Evolutionary conservation across 2,113 vertebrate species (phyloP), one percentile per base, ranked within the genome.

Genomic region (Sebastes fasciatus): DNA sequence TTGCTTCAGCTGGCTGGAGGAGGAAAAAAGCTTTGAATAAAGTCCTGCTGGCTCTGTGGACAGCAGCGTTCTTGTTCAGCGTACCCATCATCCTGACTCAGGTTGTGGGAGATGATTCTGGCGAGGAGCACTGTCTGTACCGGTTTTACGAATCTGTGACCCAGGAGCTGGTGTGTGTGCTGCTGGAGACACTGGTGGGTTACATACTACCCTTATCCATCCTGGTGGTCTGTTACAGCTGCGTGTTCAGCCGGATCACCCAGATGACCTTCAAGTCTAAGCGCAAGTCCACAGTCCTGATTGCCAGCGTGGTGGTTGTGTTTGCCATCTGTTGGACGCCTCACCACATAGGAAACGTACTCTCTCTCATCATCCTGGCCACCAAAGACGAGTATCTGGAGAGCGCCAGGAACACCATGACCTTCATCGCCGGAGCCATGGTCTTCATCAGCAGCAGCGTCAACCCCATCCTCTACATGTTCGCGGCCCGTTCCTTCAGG

Each of bases 381-480:
- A 76, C 62, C 1, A 19, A 82, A 4, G 5, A 34, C 0, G 0
- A 71, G 0, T 42, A 19, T 4, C 63, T 96, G 74, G 90, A 94
- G 21, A 79, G 49, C 0, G 80, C 63, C 45, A 63, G 88, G 17
- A 7, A 0, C 40, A 91, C 89, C 63, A 94, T 94, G 87, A 2
- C 51, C 14, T 89, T 95, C 12, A 82, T 96, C 0, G 82, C 95
- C 1, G 95, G 95, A 49, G 95, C 95, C 42, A 86, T 96, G 88
- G 94, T 84, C 42, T 96, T 96, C 73, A 90, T 96, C 71, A 95
- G 95, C 83, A 96, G 95, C 90, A 94, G 93, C 0, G 61, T 93
- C 4, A 96, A 96, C 85, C 96, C 96, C 2, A 79, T 96, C 23
- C 91, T 96, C 57, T 96, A 96, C 77, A 92, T 95, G 73, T 96